Base-by-base conservation (phyloP, 2,888 invertebrate species). In the Aphrophora alni region DNA sequence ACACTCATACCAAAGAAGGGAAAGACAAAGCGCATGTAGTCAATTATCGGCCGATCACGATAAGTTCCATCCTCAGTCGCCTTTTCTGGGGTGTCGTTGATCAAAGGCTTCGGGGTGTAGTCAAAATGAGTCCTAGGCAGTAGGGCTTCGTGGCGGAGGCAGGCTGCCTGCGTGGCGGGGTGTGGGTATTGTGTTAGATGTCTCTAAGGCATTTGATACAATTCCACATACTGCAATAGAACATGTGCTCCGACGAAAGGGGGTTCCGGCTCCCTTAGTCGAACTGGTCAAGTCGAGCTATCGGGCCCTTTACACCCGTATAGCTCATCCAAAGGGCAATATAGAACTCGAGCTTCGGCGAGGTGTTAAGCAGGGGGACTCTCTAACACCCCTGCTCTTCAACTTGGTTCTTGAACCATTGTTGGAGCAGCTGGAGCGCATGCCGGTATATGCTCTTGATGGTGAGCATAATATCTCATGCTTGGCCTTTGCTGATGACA, bases 11-110 rank as follows among this genome's bases (percentile, higher is more conserved):
- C 0, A 87, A 88, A 75, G 84, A 84, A n/a, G 87, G 86, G 0
- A 87, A 87, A 70, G 86, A 87, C 77, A n/a, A n/a, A n/a, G n/a
- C n/a, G n/a, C n/a, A n/a, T 26, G 68, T 0, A 38, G 0, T 0
- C 88, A 87, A 86, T 80, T 88, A 86, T 82, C 77, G 87, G 0
- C 87, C 87, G 0, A 85, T 87, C 0, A 88, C 87, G 0, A 85
- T 88, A 0, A 75, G 85, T 1, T 87, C 86, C 0, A 38, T 88
- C 1, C 70, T 87, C 0, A 85, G 85, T 28, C 77, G 87, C n/a
- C 10, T 86, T n/a, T 7, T 33, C 33, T 7, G 10, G 10, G 85
- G 85, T 0, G 78, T 87, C 12, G 70, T 87, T 0, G 87, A 87
- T 78, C 59, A 82, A 14, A 85, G 85, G 28, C 38, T 87, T 0